Percentiles rank a stretch among this genome's conserved stretches.
These are phyloP conservation scores for Oryzias melastigma DNA, from an alignment of 2,113 vertebrate species.

Conservation along the genomic window DNA sequence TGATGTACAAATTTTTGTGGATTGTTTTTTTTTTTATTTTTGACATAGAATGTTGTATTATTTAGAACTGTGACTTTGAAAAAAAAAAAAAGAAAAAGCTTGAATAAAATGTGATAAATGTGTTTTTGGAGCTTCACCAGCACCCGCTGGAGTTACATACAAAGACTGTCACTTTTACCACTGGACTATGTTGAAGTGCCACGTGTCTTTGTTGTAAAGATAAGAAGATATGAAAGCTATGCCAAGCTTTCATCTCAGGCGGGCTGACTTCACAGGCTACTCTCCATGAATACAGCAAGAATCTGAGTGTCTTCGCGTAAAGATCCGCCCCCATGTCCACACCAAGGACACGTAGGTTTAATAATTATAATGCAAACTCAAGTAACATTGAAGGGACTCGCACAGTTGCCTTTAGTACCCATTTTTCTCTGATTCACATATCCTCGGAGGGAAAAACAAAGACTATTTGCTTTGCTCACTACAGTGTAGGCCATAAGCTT, in stretches of 20 bases:
- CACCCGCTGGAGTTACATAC: background rate
- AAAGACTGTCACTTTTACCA: constrained; percentile 8
- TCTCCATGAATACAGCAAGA: constrained; percentile 13
- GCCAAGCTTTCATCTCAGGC: constrained; percentile 47
- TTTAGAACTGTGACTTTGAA: background rate
- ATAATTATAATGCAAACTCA: constrained; percentile 31
- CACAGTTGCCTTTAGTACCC: constrained; percentile 26
- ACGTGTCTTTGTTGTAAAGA: constrained; percentile 50
- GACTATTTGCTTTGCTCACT: constrained; percentile 64
- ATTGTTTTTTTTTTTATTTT: background rate
- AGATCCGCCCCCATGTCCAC: constrained; percentile 14
- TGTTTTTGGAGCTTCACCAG: background rate
- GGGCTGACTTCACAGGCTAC: constrained; percentile 23
- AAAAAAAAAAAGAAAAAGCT: too few species aligned
- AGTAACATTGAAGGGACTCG: constrained; percentile 14
- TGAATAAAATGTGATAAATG: background rate
- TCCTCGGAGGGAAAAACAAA: constrained; percentile 57
- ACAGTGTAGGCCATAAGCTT: constrained; percentile 68
- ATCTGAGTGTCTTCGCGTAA: constrained; percentile 17
- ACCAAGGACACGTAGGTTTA: constrained; percentile 17
- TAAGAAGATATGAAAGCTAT: constrained; percentile 44
- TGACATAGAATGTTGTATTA: background rate
- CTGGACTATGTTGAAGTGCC: constrained; percentile 12
- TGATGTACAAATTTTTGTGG: background rate
- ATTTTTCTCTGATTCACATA: constrained; percentile 39